Conservation (phyloP, 1,140 invertebrate genomes). For the Sitophilus oryzae region DNA sequence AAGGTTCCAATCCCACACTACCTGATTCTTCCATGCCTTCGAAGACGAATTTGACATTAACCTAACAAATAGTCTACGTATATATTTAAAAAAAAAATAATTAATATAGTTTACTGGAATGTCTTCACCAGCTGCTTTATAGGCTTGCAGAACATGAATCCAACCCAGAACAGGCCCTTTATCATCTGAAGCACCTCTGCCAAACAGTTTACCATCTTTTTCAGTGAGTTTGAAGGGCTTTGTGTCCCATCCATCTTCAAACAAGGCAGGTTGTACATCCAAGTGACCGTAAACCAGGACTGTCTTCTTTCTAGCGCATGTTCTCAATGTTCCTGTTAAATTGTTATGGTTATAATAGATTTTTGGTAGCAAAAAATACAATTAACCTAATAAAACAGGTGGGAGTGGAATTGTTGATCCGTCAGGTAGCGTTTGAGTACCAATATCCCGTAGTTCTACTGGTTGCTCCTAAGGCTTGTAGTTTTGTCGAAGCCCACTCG, state of each 20-base stretch:
- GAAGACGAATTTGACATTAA: slow-evolving; percentile 95
- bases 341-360: background rate
- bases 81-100: slow-evolving; percentile 45
- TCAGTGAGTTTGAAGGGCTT: slow-evolving; percentile 90
- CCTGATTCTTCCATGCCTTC: slow-evolving; percentile 99
- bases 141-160: slow-evolving; percentile 90
- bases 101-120: slow-evolving; percentile 87
- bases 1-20: slow-evolving; percentile 87
- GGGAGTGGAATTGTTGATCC: slow-evolving; percentile 73
- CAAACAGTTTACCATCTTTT: slow-evolving; percentile 86
- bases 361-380: background rate
- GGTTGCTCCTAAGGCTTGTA: slow-evolving; percentile 70
- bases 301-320: slow-evolving; percentile 82
- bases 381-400: slow-evolving; percentile 74
- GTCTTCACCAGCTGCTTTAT: slow-evolving; percentile 68
- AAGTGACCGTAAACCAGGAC: slow-evolving; percentile 95
- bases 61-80: slow-evolving; percentile 30
- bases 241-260: slow-evolving; percentile 91
- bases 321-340: slow-evolving; percentile 64
- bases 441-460: slow-evolving; percentile 77
- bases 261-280: slow-evolving; percentile 92
- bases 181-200: slow-evolving; percentile 82
- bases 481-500: slow-evolving; percentile 69
- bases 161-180: slow-evolving; percentile 92
- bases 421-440: slow-evolving; percentile 69